Base-by-base conservation (phyloP, 1,140 invertebrate species). In the Protaetia brevitarsis region DNA sequence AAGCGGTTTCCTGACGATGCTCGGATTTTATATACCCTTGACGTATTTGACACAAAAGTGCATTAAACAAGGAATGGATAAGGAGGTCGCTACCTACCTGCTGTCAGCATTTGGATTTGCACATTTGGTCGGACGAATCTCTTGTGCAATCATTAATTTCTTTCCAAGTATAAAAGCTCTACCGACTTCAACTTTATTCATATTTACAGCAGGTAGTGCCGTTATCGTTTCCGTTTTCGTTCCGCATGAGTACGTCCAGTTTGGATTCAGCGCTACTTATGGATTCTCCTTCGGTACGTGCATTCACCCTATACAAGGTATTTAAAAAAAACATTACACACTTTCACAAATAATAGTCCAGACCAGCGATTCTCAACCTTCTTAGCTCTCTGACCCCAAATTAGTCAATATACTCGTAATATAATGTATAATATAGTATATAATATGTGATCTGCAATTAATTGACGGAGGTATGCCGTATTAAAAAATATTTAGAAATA, bases 21-120 rank as follows among this genome's bases (percentile, higher is more conserved):
- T 94, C 79, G 95, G 95, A 63, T 95, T 97, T 80, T 97, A 95
- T 77, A 89, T 95, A 7, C 96, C 96, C 1, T 96, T 94, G 75
- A 85, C 90, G 74, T 97, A 92, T 71, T 79, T 95, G 2, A 82
- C 82, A 72, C 84, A 84, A 80, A 82, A 82, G 59, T 83, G 82
- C 2, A 16, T 64, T 0, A 11, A 56, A 2, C 41, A 61, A 5
- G 81, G 80, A 4, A 81, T 85, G 64, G 74, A 82, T 0, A 66
- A 78, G 19, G 73, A 79, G 0, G 73, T 81, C 1, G 85, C 87
- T 0, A 84, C 88, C 4, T 85, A 86, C 66, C 78, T 97, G 11
- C 83, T 97, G 10, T 89, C 93, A 0, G 81, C 89, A 4, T 93
- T 97, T 68, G 96, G 94, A 7, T 86, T 95, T 13, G 85, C 91